phyloP scores from a whole-genome alignment of 2,797 vertebrate species.

The Myiothlypis chrysogaster region DNA sequence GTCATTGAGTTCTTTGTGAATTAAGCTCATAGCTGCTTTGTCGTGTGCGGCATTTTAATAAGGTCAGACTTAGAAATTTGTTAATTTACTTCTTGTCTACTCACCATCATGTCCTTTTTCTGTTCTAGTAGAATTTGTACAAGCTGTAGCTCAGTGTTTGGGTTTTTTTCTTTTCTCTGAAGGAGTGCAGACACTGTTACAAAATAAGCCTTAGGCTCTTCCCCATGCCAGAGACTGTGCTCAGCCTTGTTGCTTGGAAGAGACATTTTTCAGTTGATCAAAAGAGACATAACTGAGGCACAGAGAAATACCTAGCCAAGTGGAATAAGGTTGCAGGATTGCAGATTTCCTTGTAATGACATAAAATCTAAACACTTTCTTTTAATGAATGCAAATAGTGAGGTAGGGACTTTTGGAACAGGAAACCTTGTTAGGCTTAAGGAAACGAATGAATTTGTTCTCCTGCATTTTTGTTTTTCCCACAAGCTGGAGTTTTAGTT shows the following conservation, averaged over 20 bases:
- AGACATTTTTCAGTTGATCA: neutral
- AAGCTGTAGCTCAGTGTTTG: slow-evolving; percentile 1
- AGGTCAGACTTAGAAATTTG: slow-evolving; percentile 32
- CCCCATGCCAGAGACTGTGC: neutral
- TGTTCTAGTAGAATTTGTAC: slow-evolving; percentile 18
- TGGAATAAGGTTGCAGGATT: neutral
- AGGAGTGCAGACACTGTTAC: slow-evolving; percentile 22
- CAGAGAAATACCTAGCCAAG: neutral
- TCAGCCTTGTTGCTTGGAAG: neutral
- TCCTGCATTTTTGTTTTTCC: neutral
- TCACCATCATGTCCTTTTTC: neutral
- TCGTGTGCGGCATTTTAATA: slow-evolving; percentile 65
- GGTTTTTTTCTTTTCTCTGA: neutral
- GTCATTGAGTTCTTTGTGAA: slow-evolving; percentile 44
- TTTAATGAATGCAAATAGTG: neutral
- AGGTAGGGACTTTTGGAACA: neutral
- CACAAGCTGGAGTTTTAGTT: neutral
- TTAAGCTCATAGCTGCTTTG: slow-evolving; percentile 28
- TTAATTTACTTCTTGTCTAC: slow-evolving; percentile 27
- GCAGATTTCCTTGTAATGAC: neutral
- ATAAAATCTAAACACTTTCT: neutral
- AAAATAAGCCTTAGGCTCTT: neutral
- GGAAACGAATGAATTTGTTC: neutral
- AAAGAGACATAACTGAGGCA: neutral
- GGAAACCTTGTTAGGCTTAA: neutral